Evolutionary conservation across 2,888 invertebrate genomes (phyloP).

Genomic region (Tortrix viridana): DNA sequence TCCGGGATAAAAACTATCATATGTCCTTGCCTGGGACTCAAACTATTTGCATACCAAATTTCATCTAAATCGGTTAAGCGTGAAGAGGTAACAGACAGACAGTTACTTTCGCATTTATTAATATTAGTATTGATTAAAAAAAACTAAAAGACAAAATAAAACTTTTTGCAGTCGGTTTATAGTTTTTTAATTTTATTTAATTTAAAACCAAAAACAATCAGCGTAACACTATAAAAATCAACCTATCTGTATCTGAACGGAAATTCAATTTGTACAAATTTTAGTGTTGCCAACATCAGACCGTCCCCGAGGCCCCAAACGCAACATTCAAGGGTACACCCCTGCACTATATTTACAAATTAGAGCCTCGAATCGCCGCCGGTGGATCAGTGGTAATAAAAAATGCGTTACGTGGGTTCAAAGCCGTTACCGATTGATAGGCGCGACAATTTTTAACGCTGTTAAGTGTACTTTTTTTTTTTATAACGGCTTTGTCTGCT

Average conservation of each 20-base stretch:
- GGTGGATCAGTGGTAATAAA: constrained; percentile 70
- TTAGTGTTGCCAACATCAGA: constrained; percentile 8
- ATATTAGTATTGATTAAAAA: too few relatives aligned
- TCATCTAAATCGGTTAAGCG: too few relatives aligned
- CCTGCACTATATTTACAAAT: constrained; percentile 63
- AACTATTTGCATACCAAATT: too few relatives aligned
- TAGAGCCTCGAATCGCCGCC: constrained; percentile 66
- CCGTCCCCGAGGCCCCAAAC: constrained; percentile 17
- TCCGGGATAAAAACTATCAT: too few relatives aligned
- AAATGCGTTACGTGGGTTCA: constrained; percentile 64
- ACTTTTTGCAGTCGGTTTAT: too few relatives aligned
- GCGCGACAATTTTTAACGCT: not conserved
- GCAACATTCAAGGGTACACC: constrained; percentile 45
- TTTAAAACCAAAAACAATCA: not conserved
- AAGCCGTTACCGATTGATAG: not conserved
- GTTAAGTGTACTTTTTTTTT: too few relatives aligned
- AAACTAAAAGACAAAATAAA: too few relatives aligned
- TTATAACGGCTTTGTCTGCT: too few relatives aligned
- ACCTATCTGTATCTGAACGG: constrained; percentile 2
- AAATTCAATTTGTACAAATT: constrained; percentile 23
- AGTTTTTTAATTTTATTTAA: too few relatives aligned
- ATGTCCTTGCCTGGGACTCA: too few relatives aligned
- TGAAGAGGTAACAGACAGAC: too few relatives aligned
- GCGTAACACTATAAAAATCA: constrained; percentile 6
- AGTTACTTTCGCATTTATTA: too few relatives aligned